Evolutionary conservation across 1,140 invertebrate species (phyloP).

Genomic region (Hylaeus volcanicus): DNA sequence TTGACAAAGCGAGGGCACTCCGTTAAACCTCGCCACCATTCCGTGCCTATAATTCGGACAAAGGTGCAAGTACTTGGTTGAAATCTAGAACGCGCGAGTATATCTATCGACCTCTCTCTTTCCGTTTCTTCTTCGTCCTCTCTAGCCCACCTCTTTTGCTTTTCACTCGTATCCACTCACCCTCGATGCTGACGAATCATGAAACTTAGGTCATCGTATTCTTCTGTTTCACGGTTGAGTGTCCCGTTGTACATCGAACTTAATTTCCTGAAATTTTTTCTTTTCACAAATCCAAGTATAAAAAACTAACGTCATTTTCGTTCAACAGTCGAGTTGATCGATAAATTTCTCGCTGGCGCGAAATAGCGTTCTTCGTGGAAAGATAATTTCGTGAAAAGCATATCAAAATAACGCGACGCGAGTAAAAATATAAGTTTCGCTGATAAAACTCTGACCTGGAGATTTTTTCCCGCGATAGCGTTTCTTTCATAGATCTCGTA

Average conservation of each 20-base stretch:
- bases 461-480: background rate
- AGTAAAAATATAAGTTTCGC: too few species aligned
- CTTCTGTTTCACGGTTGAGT: background rate
- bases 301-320: too few species aligned
- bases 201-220: constrained; percentile 11
- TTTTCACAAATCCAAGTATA: background rate
- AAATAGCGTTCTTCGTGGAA: background rate
- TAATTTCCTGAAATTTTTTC: background rate
- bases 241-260: background rate
- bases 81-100: constrained; percentile 45
- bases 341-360: background rate
- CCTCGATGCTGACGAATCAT: background rate
- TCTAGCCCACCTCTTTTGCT: background rate
- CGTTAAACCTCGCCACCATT: background rate
- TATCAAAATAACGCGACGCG: background rate
- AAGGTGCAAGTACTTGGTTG: constrained; percentile 28
- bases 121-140: too few species aligned
- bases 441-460: background rate
- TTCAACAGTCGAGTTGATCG: background rate
- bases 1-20: background rate
- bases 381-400: background rate
- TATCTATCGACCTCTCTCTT: constrained; percentile 52
- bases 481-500: background rate
- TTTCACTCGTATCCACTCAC: background rate
- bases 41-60: constrained; percentile 41